Conservation (phyloP, 2,888 invertebrate species). For the Drosophila picticornis region DNA sequence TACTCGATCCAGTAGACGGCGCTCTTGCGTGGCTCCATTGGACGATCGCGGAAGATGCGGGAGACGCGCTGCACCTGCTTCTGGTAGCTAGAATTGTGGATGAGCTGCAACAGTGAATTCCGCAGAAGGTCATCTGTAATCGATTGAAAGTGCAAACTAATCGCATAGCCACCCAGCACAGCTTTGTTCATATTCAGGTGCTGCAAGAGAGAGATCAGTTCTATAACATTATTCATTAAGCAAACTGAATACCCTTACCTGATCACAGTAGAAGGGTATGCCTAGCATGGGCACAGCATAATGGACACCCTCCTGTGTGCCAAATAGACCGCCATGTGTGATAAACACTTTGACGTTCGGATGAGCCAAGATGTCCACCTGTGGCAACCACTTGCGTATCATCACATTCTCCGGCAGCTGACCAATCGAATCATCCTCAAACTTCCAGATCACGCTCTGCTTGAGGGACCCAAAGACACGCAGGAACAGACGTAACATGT, state of each 20-base stretch:
- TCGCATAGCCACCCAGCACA: slow-evolving; percentile 82
- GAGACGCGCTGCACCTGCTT: slow-evolving; percentile 82
- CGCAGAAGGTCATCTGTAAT: slow-evolving; percentile 77
- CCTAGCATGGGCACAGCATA: slow-evolving; percentile 85
- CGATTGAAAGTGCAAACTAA: slow-evolving; percentile 81
- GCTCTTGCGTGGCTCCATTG: slow-evolving; percentile 79
- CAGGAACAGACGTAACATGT: slow-evolving; percentile 84
- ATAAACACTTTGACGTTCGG: slow-evolving; percentile 85
- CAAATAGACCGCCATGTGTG: slow-evolving; percentile 85
- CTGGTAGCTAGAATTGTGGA: slow-evolving; percentile 83
- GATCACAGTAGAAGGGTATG: slow-evolving; percentile 85
- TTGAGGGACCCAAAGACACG: slow-evolving; percentile 84
- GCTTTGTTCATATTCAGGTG: slow-evolving; percentile 83
- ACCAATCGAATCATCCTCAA: slow-evolving; percentile 84
- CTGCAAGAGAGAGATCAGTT: slow-evolving; percentile 48
- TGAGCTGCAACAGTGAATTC: slow-evolving; percentile 82
- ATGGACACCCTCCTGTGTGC: slow-evolving; percentile 85
- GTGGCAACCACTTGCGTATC: slow-evolving; percentile 86
- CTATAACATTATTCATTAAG: background rate
- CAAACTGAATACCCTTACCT: slow-evolving; percentile 55
- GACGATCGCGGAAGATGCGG: slow-evolving; percentile 84
- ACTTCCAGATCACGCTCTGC: slow-evolving; percentile 86
- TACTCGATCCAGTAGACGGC: slow-evolving; percentile 86
- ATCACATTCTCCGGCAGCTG: slow-evolving; percentile 85
- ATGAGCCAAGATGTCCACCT: slow-evolving; percentile 86